phyloP scores from a whole-genome alignment of 2,797 vertebrate species.

The Parauchenoglanis punctatus region DNA sequence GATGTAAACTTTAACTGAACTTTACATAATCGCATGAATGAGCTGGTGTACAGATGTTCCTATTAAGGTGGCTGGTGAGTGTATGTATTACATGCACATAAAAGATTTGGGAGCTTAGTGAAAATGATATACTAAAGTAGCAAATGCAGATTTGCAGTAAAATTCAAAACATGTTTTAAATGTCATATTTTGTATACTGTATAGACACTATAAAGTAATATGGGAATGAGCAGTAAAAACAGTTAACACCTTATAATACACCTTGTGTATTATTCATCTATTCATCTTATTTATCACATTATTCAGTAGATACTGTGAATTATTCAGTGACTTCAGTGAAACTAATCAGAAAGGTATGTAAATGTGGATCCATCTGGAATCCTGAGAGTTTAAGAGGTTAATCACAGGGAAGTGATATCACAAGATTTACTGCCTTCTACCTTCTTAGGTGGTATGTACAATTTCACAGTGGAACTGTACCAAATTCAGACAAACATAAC shows the following conservation, averaged over 20 bases:
- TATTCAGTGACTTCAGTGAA: not conserved
- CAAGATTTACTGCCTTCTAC: constrained; percentile 2
- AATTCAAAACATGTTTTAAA: not conserved
- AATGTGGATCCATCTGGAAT: not conserved
- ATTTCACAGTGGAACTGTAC: not conserved
- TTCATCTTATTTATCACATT: not conserved
- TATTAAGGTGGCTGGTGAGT: not conserved
- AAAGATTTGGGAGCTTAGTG: not conserved
- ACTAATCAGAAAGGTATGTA: not conserved
- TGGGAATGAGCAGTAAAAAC: not conserved
- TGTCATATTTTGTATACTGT: not conserved
- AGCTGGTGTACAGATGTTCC: too few species aligned
- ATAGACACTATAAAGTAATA: not conserved
- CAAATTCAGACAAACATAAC: constrained; percentile 14
- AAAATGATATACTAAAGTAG: not conserved
- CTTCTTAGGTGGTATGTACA: constrained; percentile 1
- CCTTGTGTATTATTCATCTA: too few species aligned
- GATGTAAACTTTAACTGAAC: not conserved
- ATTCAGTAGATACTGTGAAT: not conserved
- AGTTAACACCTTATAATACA: too few species aligned
- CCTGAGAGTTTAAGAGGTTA: not conserved
- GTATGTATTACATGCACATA: not conserved
- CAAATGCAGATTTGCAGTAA: not conserved
- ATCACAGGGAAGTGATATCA: constrained; percentile 3
- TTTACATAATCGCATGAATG: too few species aligned